phyloP scores from a whole-genome alignment of 2,888 invertebrate genomes.

The Aquatica leii region DNA sequence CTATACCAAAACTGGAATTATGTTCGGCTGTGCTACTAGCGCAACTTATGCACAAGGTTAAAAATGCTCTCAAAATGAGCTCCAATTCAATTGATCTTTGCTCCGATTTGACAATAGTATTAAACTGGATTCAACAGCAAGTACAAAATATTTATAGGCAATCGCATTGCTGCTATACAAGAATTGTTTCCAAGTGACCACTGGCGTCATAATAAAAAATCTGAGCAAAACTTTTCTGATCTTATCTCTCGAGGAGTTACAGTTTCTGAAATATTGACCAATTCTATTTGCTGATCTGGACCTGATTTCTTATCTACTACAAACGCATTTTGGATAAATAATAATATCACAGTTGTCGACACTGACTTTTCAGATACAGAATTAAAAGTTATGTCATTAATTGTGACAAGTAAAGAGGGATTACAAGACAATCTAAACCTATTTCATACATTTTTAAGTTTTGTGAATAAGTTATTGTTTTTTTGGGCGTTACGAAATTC shows the following conservation, averaged over 20 bases:
- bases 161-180: background rate
- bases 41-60: background rate
- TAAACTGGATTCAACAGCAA: background rate
- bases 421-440: no score
- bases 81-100: background rate
- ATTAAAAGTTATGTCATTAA: no score
- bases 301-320: background rate
- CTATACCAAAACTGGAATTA: slow-evolving; percentile 16
- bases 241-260: background rate
- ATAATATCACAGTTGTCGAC: no score
- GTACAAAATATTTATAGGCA: background rate
- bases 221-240: background rate
- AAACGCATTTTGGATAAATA: no score
- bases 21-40: slow-evolving; percentile 5
- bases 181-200: background rate
- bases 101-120: background rate
- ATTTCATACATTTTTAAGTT: no score
- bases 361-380: no score
- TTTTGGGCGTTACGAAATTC: no score
- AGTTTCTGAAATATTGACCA: background rate
- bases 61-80: background rate
- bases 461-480: no score
- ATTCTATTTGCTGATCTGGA: background rate
- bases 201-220: background rate
- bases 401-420: no score